These are phyloP conservation scores for Amblyornis subalaris DNA, from an alignment of 2,113 vertebrate genomes.

Conservation along the genomic window DNA sequence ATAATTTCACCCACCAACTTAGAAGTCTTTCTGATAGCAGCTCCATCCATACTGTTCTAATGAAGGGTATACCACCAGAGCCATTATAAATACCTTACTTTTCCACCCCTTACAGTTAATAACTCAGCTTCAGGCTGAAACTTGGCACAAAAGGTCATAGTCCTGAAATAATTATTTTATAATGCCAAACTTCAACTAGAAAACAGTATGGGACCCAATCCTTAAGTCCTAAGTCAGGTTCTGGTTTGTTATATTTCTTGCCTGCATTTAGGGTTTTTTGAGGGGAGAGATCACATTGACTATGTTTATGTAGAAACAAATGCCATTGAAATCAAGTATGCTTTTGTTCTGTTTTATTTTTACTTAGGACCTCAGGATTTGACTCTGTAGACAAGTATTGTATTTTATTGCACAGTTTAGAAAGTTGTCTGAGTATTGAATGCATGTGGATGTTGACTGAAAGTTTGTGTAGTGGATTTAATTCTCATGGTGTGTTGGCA, in stretches of 20 bases:
- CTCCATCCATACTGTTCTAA: background rate
- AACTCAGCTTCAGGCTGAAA: slow-evolving; percentile 29
- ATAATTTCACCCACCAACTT: slow-evolving; percentile 23
- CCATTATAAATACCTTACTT: slow-evolving; percentile 2
- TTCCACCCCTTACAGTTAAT: slow-evolving; percentile 29
- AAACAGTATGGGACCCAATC: background rate
- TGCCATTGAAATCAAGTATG: background rate
- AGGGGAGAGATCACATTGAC: no score
- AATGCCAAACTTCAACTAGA: slow-evolving; percentile 3
- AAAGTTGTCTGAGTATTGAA: background rate
- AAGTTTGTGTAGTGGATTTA: background rate
- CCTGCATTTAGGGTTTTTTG: background rate
- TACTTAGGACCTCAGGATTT: background rate
- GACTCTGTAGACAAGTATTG: background rate
- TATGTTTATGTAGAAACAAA: background rate
- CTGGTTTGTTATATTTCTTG: background rate
- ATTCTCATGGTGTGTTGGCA: background rate
- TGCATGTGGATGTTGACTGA: background rate
- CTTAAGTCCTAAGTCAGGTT: background rate
- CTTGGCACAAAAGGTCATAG: background rate
- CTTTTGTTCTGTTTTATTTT: background rate
- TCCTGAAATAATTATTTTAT: background rate
- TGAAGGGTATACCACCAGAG: background rate
- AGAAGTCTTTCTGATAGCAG: slow-evolving; percentile 4
- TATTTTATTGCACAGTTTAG: background rate